Percentiles rank a stretch among this genome's conserved stretches.
phyloP scores from a whole-genome alignment of 2,113 vertebrate genomes.

The Menidia beryllina region DNA sequence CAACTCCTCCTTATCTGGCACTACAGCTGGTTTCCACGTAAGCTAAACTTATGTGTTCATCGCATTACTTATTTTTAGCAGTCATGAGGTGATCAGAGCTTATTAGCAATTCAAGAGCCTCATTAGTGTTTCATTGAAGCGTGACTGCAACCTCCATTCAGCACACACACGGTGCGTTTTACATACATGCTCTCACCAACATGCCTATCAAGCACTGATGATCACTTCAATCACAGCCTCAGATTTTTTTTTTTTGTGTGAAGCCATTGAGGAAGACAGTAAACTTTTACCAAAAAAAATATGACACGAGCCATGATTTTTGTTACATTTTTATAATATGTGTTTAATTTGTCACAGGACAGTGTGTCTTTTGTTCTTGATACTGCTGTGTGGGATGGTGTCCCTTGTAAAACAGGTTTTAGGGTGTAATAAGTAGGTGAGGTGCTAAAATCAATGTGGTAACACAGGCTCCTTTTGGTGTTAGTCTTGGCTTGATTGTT shows the following conservation, averaged over 20 bases:
- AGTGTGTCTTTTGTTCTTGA: conserved; percentile 37
- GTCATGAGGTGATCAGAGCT: conserved; percentile 48
- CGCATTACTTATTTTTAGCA: conserved; percentile 54
- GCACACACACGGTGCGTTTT: conserved; percentile 23
- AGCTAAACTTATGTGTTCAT: conserved; percentile 39
- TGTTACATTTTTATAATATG: background rate
- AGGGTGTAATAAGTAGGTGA: conserved; percentile 62
- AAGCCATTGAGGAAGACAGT: background rate
- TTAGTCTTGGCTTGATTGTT: background rate
- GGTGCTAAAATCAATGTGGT: conserved; percentile 45
- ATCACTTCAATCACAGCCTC: background rate
- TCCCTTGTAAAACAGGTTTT: conserved; percentile 71
- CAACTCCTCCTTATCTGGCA: background rate
- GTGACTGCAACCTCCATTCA: conserved; percentile 34
- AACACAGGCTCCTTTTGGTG: conserved; percentile 23
- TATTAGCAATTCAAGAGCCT: conserved; percentile 58
- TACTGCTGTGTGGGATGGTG: conserved; percentile 51
- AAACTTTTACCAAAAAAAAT: background rate
- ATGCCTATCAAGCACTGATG: background rate
- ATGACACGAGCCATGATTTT: too few relatives aligned
- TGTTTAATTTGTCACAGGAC: conserved; percentile 25
- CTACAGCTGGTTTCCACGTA: conserved; percentile 17
- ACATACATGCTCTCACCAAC: conserved; percentile 18
- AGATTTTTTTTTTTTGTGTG: background rate
- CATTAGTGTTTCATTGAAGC: conserved; percentile 38